Conservation (phyloP, 2,797 vertebrate species). For the Etheostoma perlongum region DNA sequence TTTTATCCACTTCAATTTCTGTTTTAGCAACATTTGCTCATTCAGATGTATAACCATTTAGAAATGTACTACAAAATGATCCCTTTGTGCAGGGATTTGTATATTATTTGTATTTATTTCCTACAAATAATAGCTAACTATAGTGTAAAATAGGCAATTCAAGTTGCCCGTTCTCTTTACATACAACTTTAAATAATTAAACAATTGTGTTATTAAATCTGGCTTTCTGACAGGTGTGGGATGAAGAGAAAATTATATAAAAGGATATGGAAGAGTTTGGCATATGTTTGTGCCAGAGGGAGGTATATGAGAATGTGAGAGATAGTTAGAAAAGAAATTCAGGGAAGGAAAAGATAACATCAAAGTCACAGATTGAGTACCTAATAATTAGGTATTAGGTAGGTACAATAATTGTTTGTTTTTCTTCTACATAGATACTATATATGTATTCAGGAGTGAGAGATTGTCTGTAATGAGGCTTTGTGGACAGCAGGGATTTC, state of each 20-base stretch:
- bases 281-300: conserved; percentile 55
- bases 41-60: conserved; percentile 2
- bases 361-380: conserved; percentile 41
- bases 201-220: conserved; percentile 50
- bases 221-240: conserved; percentile 62
- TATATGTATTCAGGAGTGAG: conserved; percentile 19
- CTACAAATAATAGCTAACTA: not conserved
- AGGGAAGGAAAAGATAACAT: conserved; percentile 31
- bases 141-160: not conserved
- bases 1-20: not conserved
- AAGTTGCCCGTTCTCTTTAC: conserved; percentile 14
- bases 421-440: conserved; percentile 28
- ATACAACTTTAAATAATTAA: conserved; percentile 17
- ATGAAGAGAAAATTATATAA: conserved; percentile 26
- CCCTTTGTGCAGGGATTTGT: conserved; percentile 22
- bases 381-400: conserved; percentile 35
- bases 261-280: conserved; percentile 25
- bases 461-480: conserved; percentile 32
- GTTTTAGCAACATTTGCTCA: conserved; percentile 15
- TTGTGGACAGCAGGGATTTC: conserved; percentile 44
- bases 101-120: conserved; percentile 14
- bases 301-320: conserved; percentile 51
- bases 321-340: conserved; percentile 41
- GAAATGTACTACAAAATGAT: conserved; percentile 19
- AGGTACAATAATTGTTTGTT: conserved; percentile 13